Base-by-base conservation (phyloP, 2,797 vertebrate genomes). In the Notolepis coatsorum region DNA sequence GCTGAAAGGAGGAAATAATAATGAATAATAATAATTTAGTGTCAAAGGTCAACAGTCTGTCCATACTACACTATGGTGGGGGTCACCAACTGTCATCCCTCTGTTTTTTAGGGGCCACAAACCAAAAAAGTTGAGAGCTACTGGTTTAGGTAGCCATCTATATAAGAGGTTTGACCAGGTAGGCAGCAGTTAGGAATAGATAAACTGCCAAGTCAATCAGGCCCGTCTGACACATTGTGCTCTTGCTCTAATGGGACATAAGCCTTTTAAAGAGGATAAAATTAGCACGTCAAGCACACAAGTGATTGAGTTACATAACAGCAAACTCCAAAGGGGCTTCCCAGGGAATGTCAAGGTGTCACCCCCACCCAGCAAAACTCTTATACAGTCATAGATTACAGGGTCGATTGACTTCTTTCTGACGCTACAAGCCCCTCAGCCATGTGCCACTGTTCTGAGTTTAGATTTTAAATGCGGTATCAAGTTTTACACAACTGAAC, bases 291-390 rank as follows among this genome's bases (percentile, higher is more conserved):
- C 55, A 60, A 85, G 73, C 53, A 63, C 84, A 68, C 80, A 81
- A 80, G 78, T 82, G 78, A 84, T 82, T 86, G 88, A 53, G 81
- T 93, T 93, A 86, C 65, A 70, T 70, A 92, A 92, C 81, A 75
- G 68, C 70, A 84, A 92, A 92, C 81, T 74, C 67, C 70, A 84
- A 82, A 81, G 64, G 80, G 83, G 75, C 79, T 77, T 81, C 82
- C 68, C 56, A 71, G 65, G 75, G 83, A 87, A 87, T 85, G 86
- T 91, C 89, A 92, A 89, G 80, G 81, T 87, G 81, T 80, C 85
- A 90, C 62, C 69, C 21, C 21, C 52, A 62, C 59, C 47, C 18
- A 28, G 49, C 25, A 68, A 70, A 67, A 62, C 52, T 47, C 46
- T 57, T 57, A 55, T 9, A 48, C 21, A 27, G 20, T 48, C 20